Base-by-base conservation (phyloP, 2,888 invertebrate genomes). In the Scrobipalpa costella region DNA sequence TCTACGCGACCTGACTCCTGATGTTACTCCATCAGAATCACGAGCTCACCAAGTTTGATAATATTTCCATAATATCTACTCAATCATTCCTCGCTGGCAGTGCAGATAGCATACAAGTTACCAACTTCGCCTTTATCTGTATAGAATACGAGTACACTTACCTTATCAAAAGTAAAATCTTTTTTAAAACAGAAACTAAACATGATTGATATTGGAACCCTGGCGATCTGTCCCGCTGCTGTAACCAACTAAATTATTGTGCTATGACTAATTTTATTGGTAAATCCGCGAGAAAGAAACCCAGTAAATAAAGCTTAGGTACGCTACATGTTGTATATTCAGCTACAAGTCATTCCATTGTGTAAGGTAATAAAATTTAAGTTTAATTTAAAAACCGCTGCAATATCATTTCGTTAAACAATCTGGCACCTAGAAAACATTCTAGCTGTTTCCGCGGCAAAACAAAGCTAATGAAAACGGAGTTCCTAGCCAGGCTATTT, bases 1-100 rank as follows among this genome's bases (percentile, higher is more conserved):
- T 76, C 73, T 75, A 77, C 77, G 75, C 77, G 73, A 71, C 64
- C 69, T 63, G 73, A 67, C 66, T 75, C 60, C 63, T 68, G 72
- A 76, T 75, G 72, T 60, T 60, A 63, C 47, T 60, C 50, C 55
- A 27, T 11, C 59, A 33, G 47, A 55, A 27, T 9, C 15, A 55
- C 55, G 55, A n/a, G 44, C 44, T 15, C n/a, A 44, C 44, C 44
- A 44, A 15, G 44, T 15, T 44, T 44, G n/a, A 44, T 44, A 44
- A 44, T 44, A 44, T 44, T 44, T 44, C 44, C 44, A 44, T 44
- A 44, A 44, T 44, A 44, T 44, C 44, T 44, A n/a, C 9, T 44
- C n/a, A 44, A 44, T 44, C 15, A n/a, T 44, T 44, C 44, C 15
- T 7, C 44, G n/a, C n/a, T 44, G 44, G 44, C n/a, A 44, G n/a